phyloP scores from a whole-genome alignment of 2,888 invertebrate species.

The Idaea dimidiata region DNA sequence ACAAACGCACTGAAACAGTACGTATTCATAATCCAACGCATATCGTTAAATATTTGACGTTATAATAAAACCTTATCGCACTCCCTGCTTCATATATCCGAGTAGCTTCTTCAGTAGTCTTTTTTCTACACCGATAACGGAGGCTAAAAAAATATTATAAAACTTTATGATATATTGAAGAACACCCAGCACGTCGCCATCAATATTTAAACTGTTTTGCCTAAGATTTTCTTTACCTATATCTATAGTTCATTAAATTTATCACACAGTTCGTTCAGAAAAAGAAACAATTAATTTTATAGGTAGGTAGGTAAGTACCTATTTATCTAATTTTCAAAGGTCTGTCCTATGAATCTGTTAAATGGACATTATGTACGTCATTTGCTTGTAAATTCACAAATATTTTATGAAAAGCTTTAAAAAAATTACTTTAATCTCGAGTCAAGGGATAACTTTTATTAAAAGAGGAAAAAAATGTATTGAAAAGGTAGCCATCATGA shows the following conservation, averaged over 20 bases:
- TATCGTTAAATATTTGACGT: conserved; percentile 18
- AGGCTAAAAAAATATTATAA: conserved; percentile 52
- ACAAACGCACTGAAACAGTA: neutral
- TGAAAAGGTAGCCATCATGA: conserved; percentile 38
- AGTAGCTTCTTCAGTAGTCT: conserved; percentile 69
- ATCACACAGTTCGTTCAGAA: neutral
- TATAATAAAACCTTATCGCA: conserved; percentile 50
- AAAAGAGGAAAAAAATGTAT: conserved; percentile 25
- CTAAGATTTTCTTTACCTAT: neutral
- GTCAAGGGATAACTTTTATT: conserved; percentile 1
- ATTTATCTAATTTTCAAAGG: no score
- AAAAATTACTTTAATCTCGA: neutral
- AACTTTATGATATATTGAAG: conserved; percentile 38
- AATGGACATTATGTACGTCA: neutral
- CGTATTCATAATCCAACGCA: neutral
- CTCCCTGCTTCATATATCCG: conserved; percentile 49
- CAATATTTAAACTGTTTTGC: conserved; percentile 13
- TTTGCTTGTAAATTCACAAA: neutral
- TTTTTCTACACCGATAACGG: conserved; percentile 57
- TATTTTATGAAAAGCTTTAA: neutral
- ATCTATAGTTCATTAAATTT: neutral
- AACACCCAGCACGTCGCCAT: conserved; percentile 48
- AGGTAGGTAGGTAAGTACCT: no score
- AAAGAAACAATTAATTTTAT: no score
- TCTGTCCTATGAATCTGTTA: no score